These are phyloP conservation scores for Lochmaea capreae DNA, from an alignment of 2,888 invertebrate species.

Conservation along the genomic window DNA sequence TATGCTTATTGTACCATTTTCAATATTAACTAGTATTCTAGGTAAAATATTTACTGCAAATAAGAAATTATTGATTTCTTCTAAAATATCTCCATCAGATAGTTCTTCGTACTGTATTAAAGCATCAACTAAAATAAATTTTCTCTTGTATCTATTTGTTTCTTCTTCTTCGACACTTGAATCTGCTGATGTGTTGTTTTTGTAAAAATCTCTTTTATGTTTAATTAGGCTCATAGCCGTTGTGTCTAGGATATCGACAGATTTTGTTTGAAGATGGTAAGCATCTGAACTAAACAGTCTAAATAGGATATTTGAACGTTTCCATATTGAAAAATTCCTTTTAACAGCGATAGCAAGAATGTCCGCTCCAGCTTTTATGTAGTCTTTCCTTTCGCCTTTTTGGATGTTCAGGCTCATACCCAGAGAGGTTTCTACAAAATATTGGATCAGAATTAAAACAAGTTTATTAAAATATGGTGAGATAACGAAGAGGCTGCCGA, in stretches of 20 bases:
- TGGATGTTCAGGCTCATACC: background rate
- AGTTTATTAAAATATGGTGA: no score
- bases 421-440: conserved; percentile 3
- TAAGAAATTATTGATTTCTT: conserved; percentile 70
- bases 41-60: conserved; percentile 62
- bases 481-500: no score
- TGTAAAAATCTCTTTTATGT: background rate
- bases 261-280: background rate
- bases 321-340: conserved; percentile 4
- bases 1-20: no score
- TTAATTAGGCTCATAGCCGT: background rate
- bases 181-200: no score
- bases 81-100: conserved; percentile 65
- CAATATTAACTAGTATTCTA: no score
- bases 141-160: background rate
- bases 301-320: background rate
- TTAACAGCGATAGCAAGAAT: background rate
- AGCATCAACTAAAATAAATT: conserved; percentile 17
- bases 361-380: background rate
- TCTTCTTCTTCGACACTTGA: background rate
- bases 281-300: background rate
- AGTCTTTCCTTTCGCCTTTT: background rate
- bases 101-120: conserved; percentile 46
- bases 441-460: no score
- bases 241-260: background rate